Evolutionary conservation across 2,113 vertebrate species (phyloP).

Genomic region (Eulacestoma nigropectus): DNA sequence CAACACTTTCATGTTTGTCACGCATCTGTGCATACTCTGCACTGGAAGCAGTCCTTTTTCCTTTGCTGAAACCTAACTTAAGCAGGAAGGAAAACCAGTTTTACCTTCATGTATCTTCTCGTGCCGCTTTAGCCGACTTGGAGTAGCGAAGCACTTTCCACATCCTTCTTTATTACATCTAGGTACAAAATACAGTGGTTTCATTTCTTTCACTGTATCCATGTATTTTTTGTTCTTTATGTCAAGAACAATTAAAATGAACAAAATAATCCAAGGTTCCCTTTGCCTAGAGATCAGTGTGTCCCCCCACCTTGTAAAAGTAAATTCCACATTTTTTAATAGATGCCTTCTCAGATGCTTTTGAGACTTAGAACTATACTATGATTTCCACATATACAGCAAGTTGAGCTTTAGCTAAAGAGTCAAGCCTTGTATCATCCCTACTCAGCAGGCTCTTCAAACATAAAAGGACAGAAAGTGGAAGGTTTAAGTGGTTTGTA

Average conservation of each 20-base stretch:
- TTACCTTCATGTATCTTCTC: slow-evolving; percentile 84
- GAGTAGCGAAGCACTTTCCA: slow-evolving; percentile 70
- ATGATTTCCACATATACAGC: background rate
- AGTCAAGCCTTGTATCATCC: background rate
- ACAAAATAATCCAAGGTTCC: background rate
- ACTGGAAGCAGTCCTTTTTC: background rate
- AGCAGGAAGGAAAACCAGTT: background rate
- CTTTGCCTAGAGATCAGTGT: background rate
- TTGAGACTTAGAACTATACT: background rate
- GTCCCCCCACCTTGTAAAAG: background rate
- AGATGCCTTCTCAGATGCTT: background rate
- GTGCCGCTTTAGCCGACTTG: slow-evolving; percentile 77
- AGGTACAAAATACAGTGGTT: background rate
- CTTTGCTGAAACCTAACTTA: background rate
- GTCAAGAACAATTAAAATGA: background rate
- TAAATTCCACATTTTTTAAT: background rate
- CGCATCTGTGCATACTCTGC: accelerated
- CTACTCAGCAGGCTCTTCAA: background rate
- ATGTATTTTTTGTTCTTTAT: background rate
- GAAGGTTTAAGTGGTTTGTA: background rate
- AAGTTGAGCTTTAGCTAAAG: background rate
- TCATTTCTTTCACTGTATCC: background rate
- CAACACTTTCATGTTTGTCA: background rate
- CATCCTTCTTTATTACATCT: slow-evolving; percentile 84
- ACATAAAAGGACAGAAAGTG: background rate